These are phyloP conservation scores for Teleopsis dalmanni DNA, from an alignment of 1,140 invertebrate genomes.

Conservation along the genomic window DNA sequence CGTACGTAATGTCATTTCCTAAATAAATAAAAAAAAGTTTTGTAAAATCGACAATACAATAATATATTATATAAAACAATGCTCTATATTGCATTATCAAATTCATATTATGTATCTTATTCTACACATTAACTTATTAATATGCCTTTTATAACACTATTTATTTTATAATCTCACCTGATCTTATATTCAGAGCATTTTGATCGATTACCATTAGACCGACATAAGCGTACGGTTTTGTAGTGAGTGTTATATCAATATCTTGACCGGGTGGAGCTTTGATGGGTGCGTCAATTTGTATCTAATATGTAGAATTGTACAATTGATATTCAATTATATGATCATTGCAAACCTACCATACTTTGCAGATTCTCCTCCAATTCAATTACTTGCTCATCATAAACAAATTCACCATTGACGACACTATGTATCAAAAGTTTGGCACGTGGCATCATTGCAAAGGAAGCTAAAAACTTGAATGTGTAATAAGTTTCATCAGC, in stretches of 20 bases:
- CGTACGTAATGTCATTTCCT: conserved; percentile 34
- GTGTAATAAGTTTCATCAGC: conserved; percentile 40
- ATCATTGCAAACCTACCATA: conserved; percentile 47
- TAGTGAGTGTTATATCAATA: conserved; percentile 64
- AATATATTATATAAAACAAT: background rate
- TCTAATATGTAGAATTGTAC: background rate
- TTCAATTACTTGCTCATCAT: conserved; percentile 73
- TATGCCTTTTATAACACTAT: background rate
- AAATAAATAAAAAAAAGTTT: background rate
- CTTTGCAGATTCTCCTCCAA: conserved; percentile 72
- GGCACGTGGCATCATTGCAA: conserved; percentile 76
- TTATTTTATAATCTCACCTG: conserved; percentile 43
- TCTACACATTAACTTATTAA: background rate
- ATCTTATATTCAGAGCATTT: conserved; percentile 67
- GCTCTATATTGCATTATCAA: background rate
- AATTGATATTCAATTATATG: background rate
- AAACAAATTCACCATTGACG: conserved; percentile 71
- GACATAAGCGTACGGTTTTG: conserved; percentile 80
- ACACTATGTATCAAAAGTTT: conserved; percentile 73
- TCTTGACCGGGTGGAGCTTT: conserved; percentile 63
- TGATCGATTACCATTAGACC: conserved; percentile 83
- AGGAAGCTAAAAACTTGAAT: conserved; percentile 60
- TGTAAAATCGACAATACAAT: background rate
- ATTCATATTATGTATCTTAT: background rate
- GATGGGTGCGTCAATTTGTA: conserved; percentile 44